A percentile compares a stretch with the other conserved stretches of the same genome.
Evolutionary conservation across 2,888 invertebrate genomes (phyloP).

Genomic region (Acanthosepion esculentum): DNA sequence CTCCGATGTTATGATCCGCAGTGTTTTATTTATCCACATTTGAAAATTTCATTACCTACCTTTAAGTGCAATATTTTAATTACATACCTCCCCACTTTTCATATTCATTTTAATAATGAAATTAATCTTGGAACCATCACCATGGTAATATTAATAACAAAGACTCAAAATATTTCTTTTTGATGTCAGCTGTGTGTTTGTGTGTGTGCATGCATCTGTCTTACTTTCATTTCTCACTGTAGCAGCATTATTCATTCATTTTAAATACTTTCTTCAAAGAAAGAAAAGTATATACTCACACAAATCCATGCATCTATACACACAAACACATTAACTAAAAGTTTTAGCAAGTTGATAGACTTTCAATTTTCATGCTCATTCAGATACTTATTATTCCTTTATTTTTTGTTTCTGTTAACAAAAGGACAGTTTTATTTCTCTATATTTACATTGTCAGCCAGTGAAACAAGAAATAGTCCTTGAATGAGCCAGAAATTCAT

Average conservation of each 20-base stretch:
- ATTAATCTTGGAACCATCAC: neutral
- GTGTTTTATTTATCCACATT: neutral
- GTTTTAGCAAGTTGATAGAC: too few species aligned
- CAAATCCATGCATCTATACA: neutral
- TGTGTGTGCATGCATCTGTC: neutral
- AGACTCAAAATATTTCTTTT: too few species aligned
- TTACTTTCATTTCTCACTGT: neutral
- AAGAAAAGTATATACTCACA: neutral
- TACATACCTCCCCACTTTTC: neutral
- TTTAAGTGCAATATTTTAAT: constrained; percentile 21
- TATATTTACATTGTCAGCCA: neutral
- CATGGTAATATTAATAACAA: neutral
- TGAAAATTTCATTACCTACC: neutral
- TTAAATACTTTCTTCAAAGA: neutral
- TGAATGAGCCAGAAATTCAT: neutral
- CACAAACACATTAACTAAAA: neutral
- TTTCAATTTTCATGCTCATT: too few species aligned
- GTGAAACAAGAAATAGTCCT: neutral
- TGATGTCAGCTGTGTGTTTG: neutral
- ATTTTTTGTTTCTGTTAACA: neutral
- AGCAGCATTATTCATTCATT: neutral
- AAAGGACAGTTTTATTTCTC: neutral
- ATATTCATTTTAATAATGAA: neutral
- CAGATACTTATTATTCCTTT: neutral
- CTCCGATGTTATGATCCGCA: neutral